These are phyloP conservation scores for Nineta flava DNA, from an alignment of 2,888 invertebrate genomes.

Conservation along the genomic window DNA sequence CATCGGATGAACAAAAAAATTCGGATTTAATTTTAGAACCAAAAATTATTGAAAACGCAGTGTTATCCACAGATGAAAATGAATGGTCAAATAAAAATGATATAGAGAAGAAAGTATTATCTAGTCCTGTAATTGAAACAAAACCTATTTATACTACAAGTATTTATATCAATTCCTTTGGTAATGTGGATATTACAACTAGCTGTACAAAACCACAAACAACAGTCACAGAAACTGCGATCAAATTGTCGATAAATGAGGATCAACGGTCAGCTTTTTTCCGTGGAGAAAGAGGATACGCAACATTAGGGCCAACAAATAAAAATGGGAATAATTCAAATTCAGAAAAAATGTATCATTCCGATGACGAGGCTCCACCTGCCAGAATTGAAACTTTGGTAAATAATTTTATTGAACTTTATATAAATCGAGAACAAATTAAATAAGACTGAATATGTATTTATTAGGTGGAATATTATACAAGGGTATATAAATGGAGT, in stretches of 20 bases:
- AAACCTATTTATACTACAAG: constrained; percentile 26
- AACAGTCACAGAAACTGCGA: not conserved
- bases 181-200: constrained; percentile 19
- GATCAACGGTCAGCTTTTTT: constrained; percentile 10
- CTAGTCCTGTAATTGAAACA: constrained; percentile 2
- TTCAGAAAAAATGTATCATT: constrained; percentile 20
- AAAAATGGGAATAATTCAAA: constrained; percentile 7
- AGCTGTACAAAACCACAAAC: constrained; percentile 9
- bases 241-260: not conserved
- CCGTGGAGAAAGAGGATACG: constrained; percentile 20
- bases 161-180: constrained; percentile 26
- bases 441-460: no score
- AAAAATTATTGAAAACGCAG: constrained; percentile 1
- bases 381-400: not conserved
- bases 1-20: not conserved
- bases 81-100: not conserved
- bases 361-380: constrained; percentile 19
- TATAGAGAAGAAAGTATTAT: not conserved
- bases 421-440: no score
- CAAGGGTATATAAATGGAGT: no score
- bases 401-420: no score
- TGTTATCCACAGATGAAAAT: not conserved
- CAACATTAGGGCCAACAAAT: constrained; percentile 21
- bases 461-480: no score
- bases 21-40: not conserved